Base-by-base conservation (phyloP, 1,140 invertebrate species). In the Drosophila kurseongensis region DNA sequence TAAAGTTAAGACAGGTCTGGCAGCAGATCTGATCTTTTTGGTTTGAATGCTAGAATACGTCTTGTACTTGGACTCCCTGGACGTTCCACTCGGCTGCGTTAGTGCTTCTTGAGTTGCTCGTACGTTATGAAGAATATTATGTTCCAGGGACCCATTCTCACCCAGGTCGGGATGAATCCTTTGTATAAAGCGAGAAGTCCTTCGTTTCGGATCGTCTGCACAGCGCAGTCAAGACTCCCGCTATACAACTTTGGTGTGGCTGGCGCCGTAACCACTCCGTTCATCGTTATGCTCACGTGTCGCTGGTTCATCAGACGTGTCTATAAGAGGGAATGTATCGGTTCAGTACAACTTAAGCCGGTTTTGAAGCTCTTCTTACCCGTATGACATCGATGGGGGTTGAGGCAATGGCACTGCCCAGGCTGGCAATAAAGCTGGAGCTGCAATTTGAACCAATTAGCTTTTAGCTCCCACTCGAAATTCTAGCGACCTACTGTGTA, bases 121-220 rank as follows among this genome's bases (percentile, higher is more conserved):
- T 98, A 99, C n/a, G 97, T 97, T 78, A 98, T 95, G 93, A 99
- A 99, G 94, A 99, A 99, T 91, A 98, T 98, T 51, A 99, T 96
- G 93, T 98, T 99, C 98, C 98, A 99, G 2, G 98, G 98, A 1
- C 97, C 98, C 97, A 99, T 98, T 81, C 98, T 94, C 59, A 98
- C 94, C 96, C 97, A 99, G 6, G 97, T 98, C 5, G 98, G 98
- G 60, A 99, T 93, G 91, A 99, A 98, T 41, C 98, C 98, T 94
- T 98, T 98, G 92, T 99, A 99, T 6, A 99, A 93, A 8, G 98
- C 98, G 59, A 95, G 92, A 56, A 97, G 93, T 27, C 98, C 98
- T 75, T 94, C 94, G 81, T 92, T 94, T 16, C 93, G 93, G 1
- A 94, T 93, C 16, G 94, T 94, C 93, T 94, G 91, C 56, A 98